phyloP scores from a whole-genome alignment of 2,113 vertebrate genomes.

The Elephas maximus region DNA sequence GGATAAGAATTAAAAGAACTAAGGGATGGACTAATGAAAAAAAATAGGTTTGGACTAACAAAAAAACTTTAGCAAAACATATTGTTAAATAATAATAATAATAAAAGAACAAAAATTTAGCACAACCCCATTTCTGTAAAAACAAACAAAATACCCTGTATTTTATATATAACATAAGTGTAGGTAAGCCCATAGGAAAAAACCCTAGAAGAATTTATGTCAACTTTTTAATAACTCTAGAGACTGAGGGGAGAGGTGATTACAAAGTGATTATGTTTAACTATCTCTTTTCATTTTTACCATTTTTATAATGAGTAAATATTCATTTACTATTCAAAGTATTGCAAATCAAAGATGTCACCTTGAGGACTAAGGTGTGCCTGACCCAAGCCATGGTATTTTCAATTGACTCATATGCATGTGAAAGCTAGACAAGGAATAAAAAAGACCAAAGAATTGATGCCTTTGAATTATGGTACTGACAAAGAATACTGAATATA shows the following conservation, averaged over 20 bases:
- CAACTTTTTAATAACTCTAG: not conserved
- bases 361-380: too few relatives aligned
- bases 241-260: not conserved
- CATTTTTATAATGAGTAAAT: not conserved
- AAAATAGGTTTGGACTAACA: not conserved
- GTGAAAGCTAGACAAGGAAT: too few relatives aligned
- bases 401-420: too few relatives aligned
- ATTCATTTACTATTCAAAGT: constrained; percentile 4
- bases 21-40: not conserved
- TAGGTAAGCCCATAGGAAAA: not conserved
- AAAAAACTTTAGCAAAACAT: not conserved
- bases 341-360: too few relatives aligned
- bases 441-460: too few relatives aligned
- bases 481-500: too few relatives aligned
- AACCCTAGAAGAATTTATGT: not conserved
- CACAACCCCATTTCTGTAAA: not conserved
- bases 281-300: not conserved
- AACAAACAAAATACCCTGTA: constrained; percentile 30
- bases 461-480: too few relatives aligned
- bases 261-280: constrained; percentile 3
- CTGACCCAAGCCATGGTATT: too few relatives aligned
- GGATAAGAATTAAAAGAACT: not conserved
- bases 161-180: not conserved
- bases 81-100: not conserved
- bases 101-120: not conserved